Evolutionary conservation across 2,888 invertebrate genomes (phyloP).

Genomic region (Stenurella melanura): DNA sequence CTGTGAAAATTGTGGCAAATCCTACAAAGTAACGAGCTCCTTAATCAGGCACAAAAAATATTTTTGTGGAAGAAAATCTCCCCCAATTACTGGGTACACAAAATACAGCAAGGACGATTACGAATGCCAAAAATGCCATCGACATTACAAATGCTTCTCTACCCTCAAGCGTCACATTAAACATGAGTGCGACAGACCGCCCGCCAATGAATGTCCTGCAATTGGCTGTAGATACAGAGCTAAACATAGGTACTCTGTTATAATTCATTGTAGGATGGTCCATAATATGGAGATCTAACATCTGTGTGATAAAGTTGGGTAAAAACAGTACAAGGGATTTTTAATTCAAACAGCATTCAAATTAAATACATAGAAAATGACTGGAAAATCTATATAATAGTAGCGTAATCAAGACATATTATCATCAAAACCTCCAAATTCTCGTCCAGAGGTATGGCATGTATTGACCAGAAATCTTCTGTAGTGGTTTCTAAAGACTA

Average conservation of each 20-base stretch:
- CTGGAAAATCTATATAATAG: too few species aligned
- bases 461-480: too few species aligned
- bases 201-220: conserved; percentile 61
- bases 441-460: too few species aligned
- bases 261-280: conserved; percentile 61
- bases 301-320: too few species aligned
- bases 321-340: too few species aligned
- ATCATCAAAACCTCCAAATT: too few species aligned
- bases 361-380: too few species aligned
- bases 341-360: too few species aligned
- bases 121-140: conserved; percentile 53
- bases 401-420: too few species aligned
- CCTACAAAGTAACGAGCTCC: conserved; percentile 62
- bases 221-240: conserved; percentile 60
- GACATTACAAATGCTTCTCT: conserved; percentile 54
- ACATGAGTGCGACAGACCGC: conserved; percentile 61
- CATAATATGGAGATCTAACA: conserved; percentile 50
- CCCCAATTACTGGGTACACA: conserved; percentile 58
- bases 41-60: conserved; percentile 61
- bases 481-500: too few species aligned
- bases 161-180: conserved; percentile 55
- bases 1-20: conserved; percentile 62
- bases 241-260: conserved; percentile 61
- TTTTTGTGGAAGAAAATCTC: conserved; percentile 59
- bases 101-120: conserved; percentile 50